Evolutionary conservation across 2,888 invertebrate genomes (phyloP).

Genomic region (Dione juno): DNA sequence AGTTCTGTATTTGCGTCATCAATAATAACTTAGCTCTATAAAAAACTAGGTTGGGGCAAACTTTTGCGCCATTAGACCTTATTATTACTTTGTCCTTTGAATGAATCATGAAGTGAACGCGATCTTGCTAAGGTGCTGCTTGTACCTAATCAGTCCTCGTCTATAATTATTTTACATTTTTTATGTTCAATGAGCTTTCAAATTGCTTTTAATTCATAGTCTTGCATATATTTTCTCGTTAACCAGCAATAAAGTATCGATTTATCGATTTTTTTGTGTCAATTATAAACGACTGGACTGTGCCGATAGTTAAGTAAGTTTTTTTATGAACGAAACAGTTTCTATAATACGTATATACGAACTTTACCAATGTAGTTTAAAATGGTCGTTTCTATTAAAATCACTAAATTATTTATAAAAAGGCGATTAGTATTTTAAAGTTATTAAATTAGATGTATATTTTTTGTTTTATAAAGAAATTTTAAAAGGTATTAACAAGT

Average conservation of each 20-base stretch:
- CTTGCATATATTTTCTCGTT: not conserved
- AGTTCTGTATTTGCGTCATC: slow-evolving; percentile 41
- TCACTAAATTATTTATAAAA: too few relatives aligned
- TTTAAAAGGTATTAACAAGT: not conserved
- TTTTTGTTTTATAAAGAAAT: too few relatives aligned
- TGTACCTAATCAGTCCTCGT: slow-evolving; percentile 65
- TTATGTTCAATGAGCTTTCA: slow-evolving; percentile 24
- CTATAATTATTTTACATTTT: slow-evolving; percentile 50
- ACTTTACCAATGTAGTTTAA: not conserved
- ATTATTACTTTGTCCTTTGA: slow-evolving; percentile 67
- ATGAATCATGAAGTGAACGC: slow-evolving; percentile 73
- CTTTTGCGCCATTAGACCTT: slow-evolving; percentile 62
- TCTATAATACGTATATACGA: not conserved
- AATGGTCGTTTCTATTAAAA: too few relatives aligned
- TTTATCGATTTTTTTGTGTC: not conserved
- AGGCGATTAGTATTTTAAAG: too few relatives aligned
- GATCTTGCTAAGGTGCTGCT: slow-evolving; percentile 64
- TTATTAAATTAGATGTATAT: too few relatives aligned
- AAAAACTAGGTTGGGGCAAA: slow-evolving; percentile 41
- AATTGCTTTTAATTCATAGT: slow-evolving; percentile 25
- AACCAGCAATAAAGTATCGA: not conserved
- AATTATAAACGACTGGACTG: not conserved
- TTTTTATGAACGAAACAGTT: not conserved
- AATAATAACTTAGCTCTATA: slow-evolving; percentile 45
- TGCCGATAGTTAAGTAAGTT: not conserved